Percentiles rank a stretch among this genome's conserved stretches.
These are phyloP conservation scores for Drosophila kokeensis DNA, from an alignment of 2,888 invertebrate genomes.

Conservation along the genomic window DNA sequence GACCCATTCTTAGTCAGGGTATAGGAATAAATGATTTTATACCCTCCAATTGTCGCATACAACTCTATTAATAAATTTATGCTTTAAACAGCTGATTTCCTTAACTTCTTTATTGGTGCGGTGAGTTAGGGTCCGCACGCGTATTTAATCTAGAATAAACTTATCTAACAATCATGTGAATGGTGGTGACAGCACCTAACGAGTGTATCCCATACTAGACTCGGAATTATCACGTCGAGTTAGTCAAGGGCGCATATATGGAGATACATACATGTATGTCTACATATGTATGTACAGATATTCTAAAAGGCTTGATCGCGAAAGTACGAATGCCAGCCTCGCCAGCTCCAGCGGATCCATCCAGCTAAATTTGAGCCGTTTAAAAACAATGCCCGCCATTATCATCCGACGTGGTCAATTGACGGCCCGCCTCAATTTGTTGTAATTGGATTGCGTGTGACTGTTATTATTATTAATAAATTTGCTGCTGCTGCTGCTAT, in stretches of 20 bases:
- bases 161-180: slow-evolving; percentile 73
- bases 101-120: slow-evolving; percentile 67
- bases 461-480: slow-evolving; percentile 9
- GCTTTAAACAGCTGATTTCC: slow-evolving; percentile 67
- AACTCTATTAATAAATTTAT: slow-evolving; percentile 71
- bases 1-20: background rate
- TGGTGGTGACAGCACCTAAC: slow-evolving; percentile 36
- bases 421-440: slow-evolving; percentile 47
- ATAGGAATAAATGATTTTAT: slow-evolving; percentile 26
- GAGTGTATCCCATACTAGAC: background rate
- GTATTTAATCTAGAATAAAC: slow-evolving; percentile 62
- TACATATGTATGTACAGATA: background rate
- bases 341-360: slow-evolving; percentile 4
- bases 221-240: slow-evolving; percentile 1
- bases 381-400: slow-evolving; percentile 47
- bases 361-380: slow-evolving; percentile 8
- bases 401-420: slow-evolving; percentile 54
- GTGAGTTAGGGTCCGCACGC: slow-evolving; percentile 37
- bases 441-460: slow-evolving; percentile 71
- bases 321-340: background rate
- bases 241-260: slow-evolving; percentile 32
- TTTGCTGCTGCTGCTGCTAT: background rate
- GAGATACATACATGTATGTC: background rate
- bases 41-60: slow-evolving; percentile 36
- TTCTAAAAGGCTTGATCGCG: slow-evolving; percentile 22